phyloP scores from a whole-genome alignment of 1,140 invertebrate genomes.

The Drosophila pseudoananassae region DNA sequence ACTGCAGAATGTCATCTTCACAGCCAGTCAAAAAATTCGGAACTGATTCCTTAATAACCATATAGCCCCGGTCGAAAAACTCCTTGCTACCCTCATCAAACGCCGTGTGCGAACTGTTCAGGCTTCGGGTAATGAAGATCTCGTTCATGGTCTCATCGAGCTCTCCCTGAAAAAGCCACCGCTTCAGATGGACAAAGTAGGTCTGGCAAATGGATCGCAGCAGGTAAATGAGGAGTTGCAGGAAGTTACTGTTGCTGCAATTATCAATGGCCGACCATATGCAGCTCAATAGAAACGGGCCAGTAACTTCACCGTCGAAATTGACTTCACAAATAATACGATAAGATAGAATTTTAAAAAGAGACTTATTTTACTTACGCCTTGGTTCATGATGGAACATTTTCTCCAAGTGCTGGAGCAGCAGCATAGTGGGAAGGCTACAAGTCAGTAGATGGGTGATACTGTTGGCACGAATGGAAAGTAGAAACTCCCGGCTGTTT shows the following conservation, averaged over 20 bases:
- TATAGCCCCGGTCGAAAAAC: constrained; percentile 75
- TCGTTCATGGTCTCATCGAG: constrained; percentile 73
- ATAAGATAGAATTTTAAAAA: background rate
- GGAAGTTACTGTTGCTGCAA: constrained; percentile 53
- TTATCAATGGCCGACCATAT: constrained; percentile 62
- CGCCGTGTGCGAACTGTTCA: constrained; percentile 4
- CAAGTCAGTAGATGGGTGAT: constrained; percentile 30
- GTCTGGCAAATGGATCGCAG: constrained; percentile 65
- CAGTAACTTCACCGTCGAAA: constrained; percentile 23
- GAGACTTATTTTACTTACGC: constrained; percentile 28
- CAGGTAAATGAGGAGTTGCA: constrained; percentile 64
- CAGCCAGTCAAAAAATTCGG: constrained; percentile 72
- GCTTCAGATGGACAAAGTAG: constrained; percentile 70
- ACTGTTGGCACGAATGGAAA: constrained; percentile 8
- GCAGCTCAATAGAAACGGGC: constrained; percentile 60
- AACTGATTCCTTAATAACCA: constrained; percentile 50
- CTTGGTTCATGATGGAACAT: constrained; percentile 36
- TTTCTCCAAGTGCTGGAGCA: constrained; percentile 40
- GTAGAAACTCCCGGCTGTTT: constrained; percentile 42
- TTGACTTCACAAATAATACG: constrained; percentile 33
- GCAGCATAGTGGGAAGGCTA: constrained; percentile 20
- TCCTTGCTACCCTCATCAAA: constrained; percentile 63
- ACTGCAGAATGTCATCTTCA: constrained; percentile 70
- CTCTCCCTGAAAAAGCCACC: constrained; percentile 71
- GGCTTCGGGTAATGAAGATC: constrained; percentile 58